Evolutionary conservation across 2,113 vertebrate species (phyloP).

Genomic region (Phylloscopus whistleri): DNA sequence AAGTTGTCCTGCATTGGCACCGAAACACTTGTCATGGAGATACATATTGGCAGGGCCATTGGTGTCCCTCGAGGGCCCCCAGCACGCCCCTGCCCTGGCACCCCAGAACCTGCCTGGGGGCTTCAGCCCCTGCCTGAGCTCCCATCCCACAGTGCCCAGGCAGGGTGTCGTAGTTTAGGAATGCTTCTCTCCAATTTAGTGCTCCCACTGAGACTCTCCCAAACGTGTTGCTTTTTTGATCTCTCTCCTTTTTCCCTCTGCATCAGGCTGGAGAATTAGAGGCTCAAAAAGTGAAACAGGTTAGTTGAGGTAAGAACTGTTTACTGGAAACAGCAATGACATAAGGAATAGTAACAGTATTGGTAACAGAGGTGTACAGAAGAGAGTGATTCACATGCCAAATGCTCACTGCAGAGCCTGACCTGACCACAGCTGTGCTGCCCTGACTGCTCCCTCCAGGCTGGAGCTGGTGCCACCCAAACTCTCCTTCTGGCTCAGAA

Average conservation of each 20-base stretch:
- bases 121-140: not conserved
- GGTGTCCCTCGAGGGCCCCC: accelerated
- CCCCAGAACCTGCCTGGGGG: not conserved
- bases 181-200: no score
- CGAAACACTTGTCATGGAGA: not conserved
- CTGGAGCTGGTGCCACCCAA: not conserved
- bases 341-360: not conserved
- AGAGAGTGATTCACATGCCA: not conserved
- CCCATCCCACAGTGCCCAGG: no score
- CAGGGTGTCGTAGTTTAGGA: not conserved
- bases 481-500: not conserved
- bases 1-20: not conserved
- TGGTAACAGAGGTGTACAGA: not conserved
- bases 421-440: accelerated
- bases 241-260: not conserved
- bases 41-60: not conserved
- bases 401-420: not conserved
- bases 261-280: accelerated
- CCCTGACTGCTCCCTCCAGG: not conserved
- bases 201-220: not conserved
- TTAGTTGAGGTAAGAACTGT: not conserved
- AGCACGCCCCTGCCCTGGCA: not conserved
- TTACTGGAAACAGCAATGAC: not conserved
- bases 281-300: no score
- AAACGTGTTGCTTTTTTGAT: no score